Base-by-base conservation (phyloP, 2,888 invertebrate genomes). In the Plebejus anna region DNA sequence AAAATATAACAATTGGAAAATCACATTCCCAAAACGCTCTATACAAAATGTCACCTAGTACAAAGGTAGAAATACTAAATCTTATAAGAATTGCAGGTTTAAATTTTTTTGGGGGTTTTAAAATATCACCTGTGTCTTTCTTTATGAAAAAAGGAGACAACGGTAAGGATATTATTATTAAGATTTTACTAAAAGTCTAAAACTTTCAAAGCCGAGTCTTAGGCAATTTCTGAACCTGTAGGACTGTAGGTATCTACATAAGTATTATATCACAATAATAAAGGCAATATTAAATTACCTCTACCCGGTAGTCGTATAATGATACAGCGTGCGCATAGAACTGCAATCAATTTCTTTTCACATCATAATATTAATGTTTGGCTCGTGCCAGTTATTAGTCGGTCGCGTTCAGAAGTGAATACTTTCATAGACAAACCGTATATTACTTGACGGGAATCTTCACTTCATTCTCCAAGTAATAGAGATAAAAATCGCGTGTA, bases 371-470 rank as follows among this genome's bases (percentile, higher is more conserved):
- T 80, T 82, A 84, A 84, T 82, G 81, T 82, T 81, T 81, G 82
- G 81, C 83, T 82, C 86, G 85, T 85, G 86, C 85, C 82, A 81
- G 80, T 82, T 82, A 85, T 85, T 84, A 87, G 81, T 82, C 82
- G 82, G 79, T 84, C 81, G 78, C 80, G 81, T 85, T 84, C 81
- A 82, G 84, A 84, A 82, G 81, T 79, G 79, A 77, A 80, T 78
- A 81, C 83, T 82, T 83, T 81, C 81, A 80, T 81, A 78, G 79
- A 76, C 76, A 79, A 59, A 76, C 73, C 75, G 73, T 22, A 57
- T 47, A 76, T 16, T 61, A 36, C 7, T n/a, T 6, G 66, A 75
- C 28, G 55, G 61, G 7, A 80, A 73, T 76, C 11, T 70, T 38
- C 0, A 59, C 78, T 57, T 72, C 72, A 32, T 57, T 0, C 0